Percentiles rank a stretch among this genome's conserved stretches.
Evolutionary conservation across 2,797 vertebrate species (phyloP).

Genomic region (Karalla daura): DNA sequence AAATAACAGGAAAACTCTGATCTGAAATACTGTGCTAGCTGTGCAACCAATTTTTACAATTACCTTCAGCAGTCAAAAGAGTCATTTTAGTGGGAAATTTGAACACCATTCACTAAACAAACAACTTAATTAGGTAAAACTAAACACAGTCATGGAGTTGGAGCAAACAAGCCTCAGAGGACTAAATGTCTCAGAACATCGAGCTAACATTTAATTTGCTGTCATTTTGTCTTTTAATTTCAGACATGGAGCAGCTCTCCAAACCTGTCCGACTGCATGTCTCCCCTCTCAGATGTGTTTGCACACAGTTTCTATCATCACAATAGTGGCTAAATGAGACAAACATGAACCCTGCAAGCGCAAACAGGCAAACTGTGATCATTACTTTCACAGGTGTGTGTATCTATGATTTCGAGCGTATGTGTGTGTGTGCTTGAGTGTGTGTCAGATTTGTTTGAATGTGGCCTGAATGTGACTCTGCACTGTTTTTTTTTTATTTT

Average conservation of each 20-base stretch:
- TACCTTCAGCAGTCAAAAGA: constrained; percentile 2
- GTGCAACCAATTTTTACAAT: not conserved
- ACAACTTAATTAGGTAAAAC: constrained; percentile 40
- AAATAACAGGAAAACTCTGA: not conserved
- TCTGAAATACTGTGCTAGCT: constrained; percentile 1
- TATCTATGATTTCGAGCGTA: constrained; percentile 31
- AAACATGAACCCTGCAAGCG: constrained; percentile 47
- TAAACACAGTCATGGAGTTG: constrained; percentile 22
- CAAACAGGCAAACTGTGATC: constrained; percentile 52
- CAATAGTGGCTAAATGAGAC: constrained; percentile 50
- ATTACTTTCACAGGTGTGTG: constrained; percentile 59
- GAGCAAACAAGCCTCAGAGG: constrained; percentile 26
- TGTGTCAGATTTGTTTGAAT: constrained; percentile 36
- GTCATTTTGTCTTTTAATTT: constrained; percentile 51
- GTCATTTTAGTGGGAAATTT: constrained; percentile 25
- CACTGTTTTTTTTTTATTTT: constrained; percentile 46
- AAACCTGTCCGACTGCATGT: constrained; percentile 25
- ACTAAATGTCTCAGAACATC: constrained; percentile 23
- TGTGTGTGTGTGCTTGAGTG: constrained; percentile 6
- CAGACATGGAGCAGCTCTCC: constrained; percentile 13
- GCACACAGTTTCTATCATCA: constrained; percentile 30
- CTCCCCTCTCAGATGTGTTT: constrained; percentile 40
- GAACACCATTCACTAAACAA: constrained; percentile 39
- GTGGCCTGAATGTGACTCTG: constrained; percentile 35
- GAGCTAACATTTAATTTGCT: constrained; percentile 56